Percentiles rank a stretch among this genome's conserved stretches.
Conservation (phyloP, 30 jellyfish, hydroid and myxozoan species). For the Catostylus mosaicus region DNA sequence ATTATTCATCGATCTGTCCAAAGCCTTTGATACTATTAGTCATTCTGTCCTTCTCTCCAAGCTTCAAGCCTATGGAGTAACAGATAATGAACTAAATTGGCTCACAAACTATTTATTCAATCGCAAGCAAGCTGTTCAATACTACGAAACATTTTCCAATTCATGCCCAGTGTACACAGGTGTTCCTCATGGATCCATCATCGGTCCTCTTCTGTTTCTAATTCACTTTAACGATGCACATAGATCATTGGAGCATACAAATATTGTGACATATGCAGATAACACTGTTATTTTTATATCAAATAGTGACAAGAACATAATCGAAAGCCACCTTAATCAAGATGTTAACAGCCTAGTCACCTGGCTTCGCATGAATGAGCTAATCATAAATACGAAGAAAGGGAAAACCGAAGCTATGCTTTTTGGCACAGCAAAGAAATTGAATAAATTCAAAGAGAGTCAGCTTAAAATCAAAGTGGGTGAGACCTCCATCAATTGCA, state of each 20-base stretch:
- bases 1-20: constrained; percentile 59
- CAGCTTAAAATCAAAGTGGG: constrained; percentile 48
- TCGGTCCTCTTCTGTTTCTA: constrained; percentile 11
- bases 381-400: constrained; percentile 24
- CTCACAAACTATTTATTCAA: constrained; percentile 47
- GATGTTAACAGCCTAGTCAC: constrained; percentile 18
- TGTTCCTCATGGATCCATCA: constrained; percentile 29
- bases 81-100: constrained; percentile 64
- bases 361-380: constrained; percentile 31
- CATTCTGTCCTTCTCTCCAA: constrained; percentile 70
- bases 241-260: constrained; percentile 27
- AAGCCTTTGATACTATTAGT: constrained; percentile 62
- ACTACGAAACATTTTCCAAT: constrained; percentile 41
- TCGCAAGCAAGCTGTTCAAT: constrained; percentile 58
- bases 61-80: constrained; percentile 59
- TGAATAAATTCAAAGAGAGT: neutral
- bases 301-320: constrained; percentile 12
- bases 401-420: constrained; percentile 42
- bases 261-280: constrained; percentile 32
- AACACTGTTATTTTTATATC: constrained; percentile 29
- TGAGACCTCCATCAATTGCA: constrained; percentile 27
- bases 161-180: constrained; percentile 42
- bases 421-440: constrained; percentile 42
- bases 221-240: constrained; percentile 42
- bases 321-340: constrained; percentile 15